Evolutionary conservation across 2,113 vertebrate genomes (phyloP), one percentile per base, ranked within the genome.

Genomic region (Chloroceryle aenea): DNA sequence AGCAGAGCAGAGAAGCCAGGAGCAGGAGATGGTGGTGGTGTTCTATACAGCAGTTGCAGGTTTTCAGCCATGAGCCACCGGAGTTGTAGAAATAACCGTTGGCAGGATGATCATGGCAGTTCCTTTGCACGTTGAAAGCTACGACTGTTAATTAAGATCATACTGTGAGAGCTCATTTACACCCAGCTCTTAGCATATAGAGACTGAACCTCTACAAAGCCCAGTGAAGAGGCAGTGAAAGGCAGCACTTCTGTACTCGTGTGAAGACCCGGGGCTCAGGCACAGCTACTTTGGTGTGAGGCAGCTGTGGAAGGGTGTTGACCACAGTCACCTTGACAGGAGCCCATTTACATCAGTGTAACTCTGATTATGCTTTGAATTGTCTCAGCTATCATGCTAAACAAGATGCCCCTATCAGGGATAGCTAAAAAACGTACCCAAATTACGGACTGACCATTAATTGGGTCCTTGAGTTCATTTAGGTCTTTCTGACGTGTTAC

Each of bases 271-370:
- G 4, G 56, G 76, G 21, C 58, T 76, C 26, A n/a, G 27, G 34
- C 62, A n/a, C 8, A 0, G 29, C 14, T 43, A 7, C 3, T 1
- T 14, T 52, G 50, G 21, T 62, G 42, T 36, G 10, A 20, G 1
- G 38, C 26, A 52, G 43, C 64, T 18, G 27, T 25, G 12, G 12
- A 45, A 21, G 23, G 4, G 30, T 29, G 36, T 38, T 38, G 74
- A 52, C 53, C 42, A 7, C 30, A 50, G 63, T 56, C 11, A 6
- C 6, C n/a, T 4, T 34, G 20, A 13, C 5, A 55, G 84, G 21
- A 48, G 30, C 1, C 0, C 3, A 1, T 67, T 88, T 56, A 2
- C 48, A 14, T 30, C 68, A 48, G 30, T 38, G 5, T 50, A 1
- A 48, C 68, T 87, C 48, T 14, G 52, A 47, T 55, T 5, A 7